phyloP scores from a whole-genome alignment of 2,888 invertebrate genomes.

The Halictus quadricinctus region DNA sequence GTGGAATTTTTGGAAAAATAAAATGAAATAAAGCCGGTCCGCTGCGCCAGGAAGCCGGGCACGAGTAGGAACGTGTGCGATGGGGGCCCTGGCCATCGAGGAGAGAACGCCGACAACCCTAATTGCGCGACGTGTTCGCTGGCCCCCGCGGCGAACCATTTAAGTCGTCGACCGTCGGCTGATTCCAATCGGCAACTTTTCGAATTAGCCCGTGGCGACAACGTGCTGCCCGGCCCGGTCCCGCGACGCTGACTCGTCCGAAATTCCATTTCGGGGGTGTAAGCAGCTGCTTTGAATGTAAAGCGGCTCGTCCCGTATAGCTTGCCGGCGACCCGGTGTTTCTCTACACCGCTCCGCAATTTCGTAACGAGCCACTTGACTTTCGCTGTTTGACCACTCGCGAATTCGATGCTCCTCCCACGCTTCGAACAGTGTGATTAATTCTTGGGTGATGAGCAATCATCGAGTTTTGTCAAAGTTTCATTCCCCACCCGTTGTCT shows the following conservation, averaged over 20 bases:
- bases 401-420: not conserved
- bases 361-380: constrained; percentile 1
- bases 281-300: constrained; percentile 9
- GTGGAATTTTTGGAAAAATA: constrained; percentile 54
- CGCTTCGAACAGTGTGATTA: not conserved
- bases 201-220: constrained; percentile 36
- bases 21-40: constrained; percentile 50
- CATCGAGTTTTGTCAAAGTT: not conserved
- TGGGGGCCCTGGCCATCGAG: constrained; percentile 13
- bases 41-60: constrained; percentile 31
- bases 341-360: not conserved
- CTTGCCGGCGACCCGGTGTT: not conserved
- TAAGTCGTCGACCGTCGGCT: constrained; percentile 31
- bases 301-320: not conserved
- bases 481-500: not conserved
- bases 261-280: not conserved
- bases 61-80: constrained; percentile 21
- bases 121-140: constrained; percentile 56
- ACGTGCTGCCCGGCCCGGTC: not conserved
- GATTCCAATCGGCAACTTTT: constrained; percentile 49
- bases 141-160: constrained; percentile 27
- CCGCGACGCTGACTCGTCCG: constrained; percentile 1
- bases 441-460: not conserved
- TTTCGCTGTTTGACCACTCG: not conserved
- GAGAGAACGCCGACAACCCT: constrained; percentile 50